Conservation (phyloP, 2,888 invertebrate genomes). For the Muschampia plurimacula region DNA sequence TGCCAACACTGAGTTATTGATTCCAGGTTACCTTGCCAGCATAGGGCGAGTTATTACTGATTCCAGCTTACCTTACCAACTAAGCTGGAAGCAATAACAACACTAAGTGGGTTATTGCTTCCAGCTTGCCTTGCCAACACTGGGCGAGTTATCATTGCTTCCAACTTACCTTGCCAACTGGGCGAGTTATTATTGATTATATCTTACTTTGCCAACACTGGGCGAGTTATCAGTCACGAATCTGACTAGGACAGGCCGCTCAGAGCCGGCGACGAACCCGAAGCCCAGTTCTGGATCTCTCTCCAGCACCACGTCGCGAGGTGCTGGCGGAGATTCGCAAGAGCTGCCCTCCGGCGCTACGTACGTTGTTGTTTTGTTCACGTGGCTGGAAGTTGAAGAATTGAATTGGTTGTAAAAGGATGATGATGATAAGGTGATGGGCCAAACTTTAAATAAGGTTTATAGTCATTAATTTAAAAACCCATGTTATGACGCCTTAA, state of each 20-base stretch:
- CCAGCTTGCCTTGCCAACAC: background rate
- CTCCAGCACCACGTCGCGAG: constrained; percentile 90
- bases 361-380: constrained; percentile 96
- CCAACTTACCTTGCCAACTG: too few species aligned
- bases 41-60: too few species aligned
- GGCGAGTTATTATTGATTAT: background rate
- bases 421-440: too few species aligned
- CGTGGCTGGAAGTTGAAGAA: constrained; percentile 84
- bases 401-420: too few species aligned
- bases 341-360: constrained; percentile 91
- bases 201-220: constrained; percentile 91
- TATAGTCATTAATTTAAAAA: too few species aligned
- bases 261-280: constrained; percentile 98
- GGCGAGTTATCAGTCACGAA: constrained; percentile 96
- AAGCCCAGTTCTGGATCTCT: constrained; percentile 94
- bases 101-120: too few species aligned
- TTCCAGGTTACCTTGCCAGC: too few species aligned
- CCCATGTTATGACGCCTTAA: too few species aligned
- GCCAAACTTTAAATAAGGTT: too few species aligned
- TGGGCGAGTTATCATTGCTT: too few species aligned
- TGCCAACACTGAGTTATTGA: background rate
- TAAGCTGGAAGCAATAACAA: too few species aligned
- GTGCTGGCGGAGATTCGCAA: constrained; percentile 91
- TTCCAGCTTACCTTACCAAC: too few species aligned
- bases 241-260: constrained; percentile 96